Base-by-base conservation (phyloP, 2,113 vertebrate genomes). In the Nestor notabilis region DNA sequence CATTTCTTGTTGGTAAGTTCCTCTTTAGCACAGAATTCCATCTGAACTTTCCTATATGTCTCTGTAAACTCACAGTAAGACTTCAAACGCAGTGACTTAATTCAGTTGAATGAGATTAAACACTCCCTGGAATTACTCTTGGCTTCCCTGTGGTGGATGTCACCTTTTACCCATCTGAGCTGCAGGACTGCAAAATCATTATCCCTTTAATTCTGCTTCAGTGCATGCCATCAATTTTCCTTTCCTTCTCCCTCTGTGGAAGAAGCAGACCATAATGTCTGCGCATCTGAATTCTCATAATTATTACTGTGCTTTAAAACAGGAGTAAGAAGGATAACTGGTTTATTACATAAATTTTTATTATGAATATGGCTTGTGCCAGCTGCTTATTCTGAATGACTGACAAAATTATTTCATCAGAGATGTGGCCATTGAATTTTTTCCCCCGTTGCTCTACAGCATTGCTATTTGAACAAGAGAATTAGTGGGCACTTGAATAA, bases 41-140 rank as follows among this genome's bases (percentile, higher is more conserved):
- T 24, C n/a, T 76, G 70, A 93, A 92, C 92, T 94, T 89, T 78
- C 55, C 69, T 89, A 7, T 46, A 58, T 74, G 56, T 72, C 70
- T 91, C 81, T 21, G 2, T 93, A 92, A 96, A 87, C 74, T 79
- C 70, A 31, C n/a, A 53, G 29, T 80, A 83, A 61, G 49, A 20
- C 91, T 94, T 95, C 83, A 85, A 87, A 83, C 49, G 58, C 1
- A 0, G 44, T 72, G 74, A 85, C 84, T 96, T 94, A 91, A 95
- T 95, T 89, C 77, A 72, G 11, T 21, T 85, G 88, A 94, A 94
- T 56, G 86, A 91, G 83, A 93, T 93, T 96, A 95, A 93, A 91
- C 72, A 82, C 77, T 89, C 56, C 46, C 28, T 0, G 7, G 61
- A 86, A 92, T 76, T 93, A 64, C 83, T 85, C 78, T 63, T 89